Evolutionary conservation across 2,888 invertebrate genomes (phyloP).

Genomic region (Sesamia inferens): DNA sequence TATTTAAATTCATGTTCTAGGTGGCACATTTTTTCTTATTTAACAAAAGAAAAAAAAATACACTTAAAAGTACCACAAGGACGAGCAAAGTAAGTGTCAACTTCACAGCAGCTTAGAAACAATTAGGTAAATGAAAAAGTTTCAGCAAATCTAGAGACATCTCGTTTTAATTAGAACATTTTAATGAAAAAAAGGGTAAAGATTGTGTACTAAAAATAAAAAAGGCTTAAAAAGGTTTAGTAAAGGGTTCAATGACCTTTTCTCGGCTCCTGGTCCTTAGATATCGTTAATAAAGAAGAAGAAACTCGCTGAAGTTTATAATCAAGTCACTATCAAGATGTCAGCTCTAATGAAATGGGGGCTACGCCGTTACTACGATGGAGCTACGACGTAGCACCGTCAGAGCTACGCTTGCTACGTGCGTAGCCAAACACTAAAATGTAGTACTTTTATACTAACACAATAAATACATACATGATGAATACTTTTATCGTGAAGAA

Average conservation of each 20-base stretch:
- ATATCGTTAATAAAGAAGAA: background rate
- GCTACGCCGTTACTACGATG: slow-evolving; percentile 1
- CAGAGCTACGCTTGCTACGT: background rate
- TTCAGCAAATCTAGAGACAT: slow-evolving; percentile 11
- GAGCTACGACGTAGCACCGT: slow-evolving; percentile 18
- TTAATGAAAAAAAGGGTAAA: slow-evolving; percentile 14
- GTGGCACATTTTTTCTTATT: background rate
- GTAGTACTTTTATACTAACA: background rate
- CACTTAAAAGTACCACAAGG: slow-evolving; percentile 13
- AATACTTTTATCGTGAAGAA: too few species aligned
- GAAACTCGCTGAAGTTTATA: background rate
- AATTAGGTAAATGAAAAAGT: slow-evolving; percentile 43
- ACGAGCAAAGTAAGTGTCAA: slow-evolving; percentile 25
- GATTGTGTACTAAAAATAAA: slow-evolving; percentile 14
- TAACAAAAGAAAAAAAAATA: slow-evolving; percentile 6
- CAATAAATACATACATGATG: too few species aligned
- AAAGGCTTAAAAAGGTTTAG: background rate
- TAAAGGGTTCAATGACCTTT: background rate
- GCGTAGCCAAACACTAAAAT: background rate
- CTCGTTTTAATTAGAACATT: slow-evolving; percentile 38
- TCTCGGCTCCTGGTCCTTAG: background rate
- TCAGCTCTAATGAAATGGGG: background rate
- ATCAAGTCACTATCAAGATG: background rate
- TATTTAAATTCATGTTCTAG: background rate
- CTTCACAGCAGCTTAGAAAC: slow-evolving; percentile 28